A percentile compares a stretch with the other conserved stretches of the same genome.
phyloP scores from a whole-genome alignment of 1,140 invertebrate genomes.

The Acyrthosiphon pisum region DNA sequence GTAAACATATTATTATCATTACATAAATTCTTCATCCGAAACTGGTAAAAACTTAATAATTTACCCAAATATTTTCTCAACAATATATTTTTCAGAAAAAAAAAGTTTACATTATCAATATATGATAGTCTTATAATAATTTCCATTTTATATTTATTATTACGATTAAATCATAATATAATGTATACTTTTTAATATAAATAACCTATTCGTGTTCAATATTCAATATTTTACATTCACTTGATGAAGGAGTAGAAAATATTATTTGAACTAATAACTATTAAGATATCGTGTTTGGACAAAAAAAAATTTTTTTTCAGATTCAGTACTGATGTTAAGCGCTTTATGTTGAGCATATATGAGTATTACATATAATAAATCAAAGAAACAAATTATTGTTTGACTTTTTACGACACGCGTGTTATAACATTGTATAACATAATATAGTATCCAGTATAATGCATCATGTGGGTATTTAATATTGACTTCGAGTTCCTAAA shows the following conservation, averaged over 20 bases:
- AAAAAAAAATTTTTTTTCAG: not conserved
- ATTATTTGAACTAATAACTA: not conserved
- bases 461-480: not conserved
- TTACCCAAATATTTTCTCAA: no score
- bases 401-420: not conserved
- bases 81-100: no score
- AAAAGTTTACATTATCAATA: no score
- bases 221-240: not conserved
- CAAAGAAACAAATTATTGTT: constrained; percentile 2
- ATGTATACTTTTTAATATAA: not conserved
- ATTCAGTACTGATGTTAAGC: not conserved
- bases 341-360: not conserved
- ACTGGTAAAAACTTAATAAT: not conserved
- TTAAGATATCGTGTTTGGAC: not conserved
- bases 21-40: not conserved
- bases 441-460: not conserved
- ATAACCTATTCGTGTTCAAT: not conserved
- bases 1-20: not conserved
- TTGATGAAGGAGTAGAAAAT: not conserved
- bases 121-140: no score
- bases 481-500: not conserved
- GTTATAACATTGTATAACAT: not conserved
- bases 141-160: no score
- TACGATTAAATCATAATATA: no score
- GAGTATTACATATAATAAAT: not conserved